These are phyloP conservation scores for Machimus rusticus DNA, from an alignment of 2,888 invertebrate genomes.

Conservation along the genomic window DNA sequence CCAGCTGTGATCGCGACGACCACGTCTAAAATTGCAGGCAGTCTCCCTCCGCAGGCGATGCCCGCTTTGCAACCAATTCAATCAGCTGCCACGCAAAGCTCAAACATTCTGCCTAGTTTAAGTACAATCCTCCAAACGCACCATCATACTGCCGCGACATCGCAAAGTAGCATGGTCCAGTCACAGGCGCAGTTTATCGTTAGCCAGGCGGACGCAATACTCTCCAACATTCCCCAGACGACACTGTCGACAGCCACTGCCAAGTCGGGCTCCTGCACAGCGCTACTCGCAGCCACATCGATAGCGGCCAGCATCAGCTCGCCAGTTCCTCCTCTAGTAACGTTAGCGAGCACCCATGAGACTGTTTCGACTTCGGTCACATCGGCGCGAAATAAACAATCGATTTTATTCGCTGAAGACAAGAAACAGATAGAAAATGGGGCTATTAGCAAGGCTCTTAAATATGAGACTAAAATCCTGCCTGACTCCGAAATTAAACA, in stretches of 20 bases:
- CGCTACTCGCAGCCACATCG: conserved; percentile 44
- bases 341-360: conserved; percentile 49
- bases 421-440: not conserved
- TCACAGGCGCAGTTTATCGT: not conserved
- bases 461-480: not conserved
- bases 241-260: conserved; percentile 35
- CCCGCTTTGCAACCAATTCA: conserved; percentile 61
- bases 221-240: conserved; percentile 36
- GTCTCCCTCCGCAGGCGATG: conserved; percentile 50
- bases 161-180: not conserved
- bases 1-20: conserved; percentile 60
- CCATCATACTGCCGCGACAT: conserved; percentile 3
- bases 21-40: conserved; percentile 25
- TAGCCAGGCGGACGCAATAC: conserved; percentile 43
- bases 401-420: not conserved
- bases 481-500: not conserved
- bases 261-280: not conserved
- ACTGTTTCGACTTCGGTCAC: conserved; percentile 49
- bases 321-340: conserved; percentile 45
- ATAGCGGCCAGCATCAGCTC: conserved; percentile 27
- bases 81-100: conserved; percentile 37
- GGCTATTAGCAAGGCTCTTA: not conserved
- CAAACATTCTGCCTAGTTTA: conserved; percentile 45
- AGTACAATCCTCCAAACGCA: conserved; percentile 46
- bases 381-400: not conserved